Percentiles rank a stretch among this genome's conserved stretches.
Evolutionary conservation across 2,797 vertebrate species (phyloP).

Genomic region (Gymnothorax reevesii): DNA sequence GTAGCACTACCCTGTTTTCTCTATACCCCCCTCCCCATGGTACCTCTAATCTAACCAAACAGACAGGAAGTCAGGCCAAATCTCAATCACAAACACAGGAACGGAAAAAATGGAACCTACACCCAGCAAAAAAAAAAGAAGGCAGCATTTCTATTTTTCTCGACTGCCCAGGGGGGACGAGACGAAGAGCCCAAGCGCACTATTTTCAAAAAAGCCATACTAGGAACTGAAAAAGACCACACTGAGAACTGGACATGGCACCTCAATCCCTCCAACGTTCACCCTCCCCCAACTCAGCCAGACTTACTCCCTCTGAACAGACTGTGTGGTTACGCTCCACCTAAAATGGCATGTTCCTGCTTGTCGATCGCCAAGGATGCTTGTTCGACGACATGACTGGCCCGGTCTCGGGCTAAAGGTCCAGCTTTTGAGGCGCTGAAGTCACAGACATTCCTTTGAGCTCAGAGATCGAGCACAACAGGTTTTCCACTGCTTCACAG

Average conservation of each 20-base stretch:
- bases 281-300: neutral
- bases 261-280: neutral
- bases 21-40: neutral
- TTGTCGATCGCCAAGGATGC: neutral
- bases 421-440: neutral
- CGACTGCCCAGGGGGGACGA: neutral
- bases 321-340: neutral
- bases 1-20: neutral
- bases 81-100: constrained; percentile 2
- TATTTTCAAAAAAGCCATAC: neutral
- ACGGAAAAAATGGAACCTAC: neutral
- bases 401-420: neutral
- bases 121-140: neutral
- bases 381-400: neutral
- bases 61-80: neutral
- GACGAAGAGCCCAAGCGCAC: neutral
- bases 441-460: neutral
- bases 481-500: neutral
- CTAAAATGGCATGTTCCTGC: neutral
- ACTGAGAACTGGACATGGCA: neutral
- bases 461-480: neutral
- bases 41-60: neutral
- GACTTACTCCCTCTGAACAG: neutral
- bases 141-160: no score
- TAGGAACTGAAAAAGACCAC: neutral